Conservation (phyloP, 2,797 vertebrate genomes). For the Phoeniculus purpureus region DNA sequence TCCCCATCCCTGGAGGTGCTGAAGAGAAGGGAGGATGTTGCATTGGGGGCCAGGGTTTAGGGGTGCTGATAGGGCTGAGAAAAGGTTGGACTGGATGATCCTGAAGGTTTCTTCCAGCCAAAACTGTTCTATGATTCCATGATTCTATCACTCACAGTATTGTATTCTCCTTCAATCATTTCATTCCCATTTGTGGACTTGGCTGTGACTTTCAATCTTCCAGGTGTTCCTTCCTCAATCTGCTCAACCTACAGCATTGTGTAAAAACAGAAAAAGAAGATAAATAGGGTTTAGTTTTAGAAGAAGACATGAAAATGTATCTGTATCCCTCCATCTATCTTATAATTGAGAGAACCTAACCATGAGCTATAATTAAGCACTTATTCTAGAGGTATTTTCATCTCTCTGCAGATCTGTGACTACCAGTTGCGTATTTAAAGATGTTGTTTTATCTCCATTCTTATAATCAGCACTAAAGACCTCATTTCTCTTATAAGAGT, state of each 20-base stretch:
- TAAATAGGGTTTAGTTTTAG: neutral
- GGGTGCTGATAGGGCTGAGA: too few species aligned
- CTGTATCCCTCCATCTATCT: neutral
- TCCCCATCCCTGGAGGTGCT: too few species aligned
- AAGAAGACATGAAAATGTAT: neutral
- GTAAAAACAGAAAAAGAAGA: neutral
- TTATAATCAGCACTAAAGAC: neutral
- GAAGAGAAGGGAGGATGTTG: too few species aligned
- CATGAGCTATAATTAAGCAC: neutral
- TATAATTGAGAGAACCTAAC: neutral
- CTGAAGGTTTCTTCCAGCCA: too few species aligned
- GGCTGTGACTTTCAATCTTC: conserved; percentile 77
- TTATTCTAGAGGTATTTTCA: neutral
- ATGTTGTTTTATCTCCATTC: neutral
- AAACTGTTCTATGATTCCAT: too few species aligned
- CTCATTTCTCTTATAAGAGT: neutral
- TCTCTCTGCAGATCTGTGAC: neutral
- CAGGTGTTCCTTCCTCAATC: conserved; percentile 74
- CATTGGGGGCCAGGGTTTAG: too few species aligned
- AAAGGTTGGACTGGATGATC: too few species aligned
- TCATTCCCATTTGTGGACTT: conserved; percentile 59
- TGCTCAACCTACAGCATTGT: conserved; percentile 79
- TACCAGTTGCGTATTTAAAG: neutral
- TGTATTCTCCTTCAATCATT: conserved; percentile 78
- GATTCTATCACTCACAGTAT: conserved; percentile 77